Conservation (phyloP, 1,140 invertebrate species). For the Linepithema humile region DNA sequence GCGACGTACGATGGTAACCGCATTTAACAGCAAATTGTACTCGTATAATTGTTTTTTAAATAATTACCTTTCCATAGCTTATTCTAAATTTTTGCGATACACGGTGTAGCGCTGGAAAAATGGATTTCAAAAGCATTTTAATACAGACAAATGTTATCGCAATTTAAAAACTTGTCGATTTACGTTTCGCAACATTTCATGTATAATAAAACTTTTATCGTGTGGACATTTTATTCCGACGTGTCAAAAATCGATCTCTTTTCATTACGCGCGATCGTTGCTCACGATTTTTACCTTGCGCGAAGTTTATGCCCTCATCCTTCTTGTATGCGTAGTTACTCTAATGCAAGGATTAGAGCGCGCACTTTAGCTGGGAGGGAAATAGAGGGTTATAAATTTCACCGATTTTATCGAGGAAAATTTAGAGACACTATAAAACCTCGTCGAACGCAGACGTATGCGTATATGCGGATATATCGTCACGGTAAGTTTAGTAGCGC, state of each 20-base stretch:
- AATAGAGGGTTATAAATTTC: constrained; percentile 68
- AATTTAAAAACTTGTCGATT: neutral
- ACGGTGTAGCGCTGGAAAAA: neutral
- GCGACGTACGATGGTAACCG: neutral
- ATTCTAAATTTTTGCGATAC: constrained; percentile 20
- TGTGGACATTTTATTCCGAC: neutral
- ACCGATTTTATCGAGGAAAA: constrained; percentile 74
- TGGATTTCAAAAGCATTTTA: neutral
- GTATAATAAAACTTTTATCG: neutral
- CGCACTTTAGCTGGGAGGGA: constrained; percentile 52
- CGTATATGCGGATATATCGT: constrained; percentile 62
- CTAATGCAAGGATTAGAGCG: constrained; percentile 51
- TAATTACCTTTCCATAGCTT: constrained; percentile 10
- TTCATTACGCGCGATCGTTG: neutral
- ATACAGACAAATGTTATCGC: neutral
- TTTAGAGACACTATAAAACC: constrained; percentile 72
- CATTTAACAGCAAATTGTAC: constrained; percentile 29
- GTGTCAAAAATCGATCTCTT: neutral
- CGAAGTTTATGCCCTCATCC: constrained; percentile 23
- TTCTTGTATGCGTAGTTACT: constrained; percentile 26
- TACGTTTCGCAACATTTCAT: neutral
- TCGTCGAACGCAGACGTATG: constrained; percentile 64
- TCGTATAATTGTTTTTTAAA: constrained; percentile 32
- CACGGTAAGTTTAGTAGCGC: constrained; percentile 7
- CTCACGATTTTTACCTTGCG: neutral